These are phyloP conservation scores for Archaeoteleia sp. DNA, from an alignment of 2,888 invertebrate genomes.

Conservation along the genomic window DNA sequence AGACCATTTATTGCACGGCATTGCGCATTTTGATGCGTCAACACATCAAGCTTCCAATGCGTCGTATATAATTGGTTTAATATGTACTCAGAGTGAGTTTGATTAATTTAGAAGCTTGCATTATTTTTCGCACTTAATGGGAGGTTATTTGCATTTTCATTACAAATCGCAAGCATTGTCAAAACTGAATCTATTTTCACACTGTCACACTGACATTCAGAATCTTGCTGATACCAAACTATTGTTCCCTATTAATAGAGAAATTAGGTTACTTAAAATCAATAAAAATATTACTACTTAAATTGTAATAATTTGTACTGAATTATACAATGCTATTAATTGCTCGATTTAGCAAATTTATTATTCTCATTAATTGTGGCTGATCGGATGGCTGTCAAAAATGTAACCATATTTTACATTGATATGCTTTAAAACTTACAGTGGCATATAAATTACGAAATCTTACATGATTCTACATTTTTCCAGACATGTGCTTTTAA, in stretches of 20 bases:
- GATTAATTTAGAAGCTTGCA: no score
- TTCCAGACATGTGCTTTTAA: conserved; percentile 32
- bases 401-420: no score
- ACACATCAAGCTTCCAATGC: conserved; percentile 12
- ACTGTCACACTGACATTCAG: conserved; percentile 21
- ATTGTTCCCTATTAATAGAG: conserved; percentile 64
- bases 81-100: no score
- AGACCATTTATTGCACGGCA: conserved; percentile 18
- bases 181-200: conserved; percentile 9
- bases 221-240: conserved; percentile 34
- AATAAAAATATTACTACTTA: conserved; percentile 4
- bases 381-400: no score
- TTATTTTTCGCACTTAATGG: background rate
- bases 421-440: background rate
- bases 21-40: conserved; percentile 48
- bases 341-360: no score
- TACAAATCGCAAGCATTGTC: background rate
- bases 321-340: no score
- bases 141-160: background rate
- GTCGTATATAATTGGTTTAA: conserved; percentile 26
- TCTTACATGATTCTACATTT: conserved; percentile 4
- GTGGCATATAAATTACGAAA: background rate
- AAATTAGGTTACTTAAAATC: conserved; percentile 64
- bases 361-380: no score
- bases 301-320: no score